Conservation (phyloP, 2,888 invertebrate species). For the Auanema freiburgensis region DNA sequence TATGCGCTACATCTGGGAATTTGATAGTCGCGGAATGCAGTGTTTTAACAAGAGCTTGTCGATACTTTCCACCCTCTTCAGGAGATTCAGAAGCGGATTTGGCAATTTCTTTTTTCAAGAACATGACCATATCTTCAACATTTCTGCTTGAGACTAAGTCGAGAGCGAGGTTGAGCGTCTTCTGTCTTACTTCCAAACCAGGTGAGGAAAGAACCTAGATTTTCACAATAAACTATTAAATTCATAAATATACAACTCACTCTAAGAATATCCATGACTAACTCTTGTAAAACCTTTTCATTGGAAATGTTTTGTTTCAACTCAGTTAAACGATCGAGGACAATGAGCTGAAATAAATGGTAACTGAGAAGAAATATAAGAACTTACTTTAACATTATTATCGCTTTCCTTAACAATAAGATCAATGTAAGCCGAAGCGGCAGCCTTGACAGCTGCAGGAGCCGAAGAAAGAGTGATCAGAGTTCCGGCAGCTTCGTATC, state of each 20-base stretch:
- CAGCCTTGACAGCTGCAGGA: slow-evolving; percentile 94
- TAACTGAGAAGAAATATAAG: background rate
- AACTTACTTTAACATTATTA: slow-evolving; percentile 85
- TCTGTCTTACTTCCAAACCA: slow-evolving; percentile 75
- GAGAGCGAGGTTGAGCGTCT: slow-evolving; percentile 81
- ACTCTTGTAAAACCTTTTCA: slow-evolving; percentile 70
- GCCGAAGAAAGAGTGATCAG: slow-evolving; percentile 94
- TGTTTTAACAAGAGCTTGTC: slow-evolving; percentile 87
- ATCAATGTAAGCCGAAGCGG: slow-evolving; percentile 96
- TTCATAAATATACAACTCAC: slow-evolving; percentile 72
- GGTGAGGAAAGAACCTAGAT: slow-evolving; percentile 37
- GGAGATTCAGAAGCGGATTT: slow-evolving; percentile 68
- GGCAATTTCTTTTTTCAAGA: slow-evolving; percentile 63
- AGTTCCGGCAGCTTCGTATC: slow-evolving; percentile 93
- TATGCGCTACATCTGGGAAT: slow-evolving; percentile 90
- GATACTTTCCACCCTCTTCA: slow-evolving; percentile 91
- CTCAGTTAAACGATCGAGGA: slow-evolving; percentile 86
- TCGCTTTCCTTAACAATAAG: slow-evolving; percentile 98
- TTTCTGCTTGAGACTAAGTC: slow-evolving; percentile 88
- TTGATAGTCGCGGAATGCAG: slow-evolving; percentile 73
- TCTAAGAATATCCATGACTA: slow-evolving; percentile 95
- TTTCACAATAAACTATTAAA: background rate
- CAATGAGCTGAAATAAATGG: slow-evolving; percentile 74
- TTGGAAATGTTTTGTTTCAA: slow-evolving; percentile 72
- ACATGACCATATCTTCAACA: slow-evolving; percentile 77